Evolutionary conservation across 1,140 invertebrate genomes (phyloP), one percentile per base, ranked within the genome.

Genomic region (Megathymus violae): DNA sequence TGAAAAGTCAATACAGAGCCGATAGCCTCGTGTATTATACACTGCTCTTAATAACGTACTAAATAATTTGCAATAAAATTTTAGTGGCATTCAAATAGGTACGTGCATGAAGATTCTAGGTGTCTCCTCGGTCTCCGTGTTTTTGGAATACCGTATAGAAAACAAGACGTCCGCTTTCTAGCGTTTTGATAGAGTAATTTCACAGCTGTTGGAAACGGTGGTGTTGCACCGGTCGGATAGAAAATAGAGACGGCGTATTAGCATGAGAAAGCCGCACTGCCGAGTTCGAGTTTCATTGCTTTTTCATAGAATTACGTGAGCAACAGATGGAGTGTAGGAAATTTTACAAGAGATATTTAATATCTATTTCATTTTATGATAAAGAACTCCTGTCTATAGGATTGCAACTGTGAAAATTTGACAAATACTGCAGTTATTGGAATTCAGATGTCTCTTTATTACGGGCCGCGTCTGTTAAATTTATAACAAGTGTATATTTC

Each of bases 141-240:
- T 48, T 61, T 61, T 61, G 52, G 13, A 47, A 25, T 54, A 52
- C 31, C 50, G 34, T 51, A 36, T 48, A 50, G 60, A 51, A 68
- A 68, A 64, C 62, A 64, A 64, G 58, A 61, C 48, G 46, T 69
- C 27, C 43, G 34, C 31, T 48, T 58, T 46, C 36, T 25, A 14
- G 19, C 13, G 54, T 66, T 58, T 56, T 65, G 19, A 70, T 72
- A 52, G 50, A 58, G 64, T 71, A 76, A 80, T 81, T 81, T 78
- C 74, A 78, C 73, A 78, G 76, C 71, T 73, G 70, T 71, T 73
- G 68, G 69, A 69, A 69, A 61, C 50, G 67, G 67, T 70, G 27
- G n/a, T n/a, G n/a, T n/a, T n/a, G 27, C 27, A 31, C 60, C 66
- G 68, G 70, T 44, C 31, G 19, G 56, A 52, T 31, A 50, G 44